Percentiles rank a stretch among this genome's conserved stretches.
Conservation (phyloP, 2,113 vertebrate species). For the Sylvilagus bachmani region DNA sequence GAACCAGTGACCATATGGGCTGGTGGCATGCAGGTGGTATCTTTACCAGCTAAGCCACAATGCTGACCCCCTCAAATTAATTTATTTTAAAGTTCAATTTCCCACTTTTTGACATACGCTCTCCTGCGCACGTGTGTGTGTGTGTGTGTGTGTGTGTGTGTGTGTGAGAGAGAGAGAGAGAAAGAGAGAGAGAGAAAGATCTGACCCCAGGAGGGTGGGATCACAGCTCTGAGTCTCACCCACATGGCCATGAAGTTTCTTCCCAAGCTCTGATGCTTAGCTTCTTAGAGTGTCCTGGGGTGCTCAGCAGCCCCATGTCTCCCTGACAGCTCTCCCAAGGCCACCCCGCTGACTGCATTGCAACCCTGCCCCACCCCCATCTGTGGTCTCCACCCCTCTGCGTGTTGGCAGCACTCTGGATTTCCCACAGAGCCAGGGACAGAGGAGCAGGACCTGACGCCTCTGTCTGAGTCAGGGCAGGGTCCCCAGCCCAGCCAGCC, state of each 20-base stretch:
- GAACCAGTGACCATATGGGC: too few relatives aligned
- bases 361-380: not conserved
- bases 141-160: not conserved
- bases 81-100: too few relatives aligned
- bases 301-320: not conserved
- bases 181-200: not conserved
- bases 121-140: not conserved
- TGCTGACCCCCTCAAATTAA: too few relatives aligned
- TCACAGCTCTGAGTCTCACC: not conserved
- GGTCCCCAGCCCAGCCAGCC: not conserved
- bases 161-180: not conserved
- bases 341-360: not conserved
- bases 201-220: not conserved
- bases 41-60: too few relatives aligned
- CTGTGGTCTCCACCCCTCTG: not conserved
- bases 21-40: too few relatives aligned
- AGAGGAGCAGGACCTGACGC: not conserved
- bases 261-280: not conserved
- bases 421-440: slow-evolving; percentile 62
- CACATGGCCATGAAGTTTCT: not conserved
- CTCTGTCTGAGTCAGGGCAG: not conserved
- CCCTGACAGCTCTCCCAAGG: not conserved
- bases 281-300: not conserved
- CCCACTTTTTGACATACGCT: too few relatives aligned
- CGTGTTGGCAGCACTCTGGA: slow-evolving; percentile 3